Conservation (phyloP, 1,140 invertebrate genomes). For the Calliopsis andreniformis region DNA sequence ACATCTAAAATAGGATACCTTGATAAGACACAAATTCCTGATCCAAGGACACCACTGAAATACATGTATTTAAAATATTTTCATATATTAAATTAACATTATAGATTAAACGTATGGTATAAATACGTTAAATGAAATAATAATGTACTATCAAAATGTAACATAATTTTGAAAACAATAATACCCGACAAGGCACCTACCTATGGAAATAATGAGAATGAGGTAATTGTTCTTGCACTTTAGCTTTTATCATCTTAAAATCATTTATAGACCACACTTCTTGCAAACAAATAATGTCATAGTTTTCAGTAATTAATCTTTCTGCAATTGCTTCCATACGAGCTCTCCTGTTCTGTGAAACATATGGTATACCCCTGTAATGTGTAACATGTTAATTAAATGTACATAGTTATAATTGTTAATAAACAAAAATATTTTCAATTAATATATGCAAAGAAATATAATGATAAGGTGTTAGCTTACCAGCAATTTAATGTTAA, state of each 20-base stretch:
- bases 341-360: constrained; percentile 88
- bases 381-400: neutral
- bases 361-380: constrained; percentile 90
- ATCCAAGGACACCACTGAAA: constrained; percentile 93
- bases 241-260: constrained; percentile 87
- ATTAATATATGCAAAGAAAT: neutral
- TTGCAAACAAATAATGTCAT: constrained; percentile 95
- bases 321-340: constrained; percentile 92
- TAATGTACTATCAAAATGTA: constrained; percentile 17
- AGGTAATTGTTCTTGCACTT: constrained; percentile 85
- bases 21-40: constrained; percentile 95
- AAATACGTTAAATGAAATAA: constrained; percentile 5
- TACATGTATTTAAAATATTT: constrained; percentile 34
- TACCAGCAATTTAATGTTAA: constrained; percentile 85
- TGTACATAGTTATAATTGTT: neutral
- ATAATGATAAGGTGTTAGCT: constrained; percentile 58
- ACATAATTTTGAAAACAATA: neutral
- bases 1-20: constrained; percentile 93
- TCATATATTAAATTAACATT: neutral
- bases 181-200: constrained; percentile 81
- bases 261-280: constrained; percentile 94
- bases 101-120: neutral
- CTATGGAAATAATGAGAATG: constrained; percentile 97
- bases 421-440: neutral
- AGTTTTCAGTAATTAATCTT: constrained; percentile 85